Evolutionary conservation across 2,888 invertebrate species (phyloP).

Genomic region (Romanomermis culicivorax): DNA sequence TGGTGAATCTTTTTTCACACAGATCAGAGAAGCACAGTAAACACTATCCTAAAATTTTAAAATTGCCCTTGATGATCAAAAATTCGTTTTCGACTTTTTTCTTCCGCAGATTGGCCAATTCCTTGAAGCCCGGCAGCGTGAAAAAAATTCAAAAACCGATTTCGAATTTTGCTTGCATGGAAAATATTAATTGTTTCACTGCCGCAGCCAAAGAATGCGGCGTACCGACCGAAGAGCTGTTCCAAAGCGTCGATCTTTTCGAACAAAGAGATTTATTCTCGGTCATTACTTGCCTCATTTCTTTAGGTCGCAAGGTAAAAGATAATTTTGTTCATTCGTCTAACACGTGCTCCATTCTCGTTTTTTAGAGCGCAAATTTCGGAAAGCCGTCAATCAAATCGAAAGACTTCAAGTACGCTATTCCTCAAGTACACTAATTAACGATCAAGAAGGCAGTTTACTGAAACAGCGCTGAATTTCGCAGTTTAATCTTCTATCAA

Average conservation of each 20-base stretch:
- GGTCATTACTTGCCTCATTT: conserved; percentile 77
- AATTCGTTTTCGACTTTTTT: no score
- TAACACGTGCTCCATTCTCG: no score
- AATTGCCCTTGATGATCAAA: no score
- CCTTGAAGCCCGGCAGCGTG: conserved; percentile 57
- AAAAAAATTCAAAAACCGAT: conserved; percentile 74
- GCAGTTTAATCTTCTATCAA: no score
- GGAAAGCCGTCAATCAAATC: background rate
- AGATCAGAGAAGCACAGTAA: background rate
- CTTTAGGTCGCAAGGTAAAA: conserved; percentile 69
- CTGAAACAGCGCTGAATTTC: no score
- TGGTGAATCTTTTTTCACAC: no score
- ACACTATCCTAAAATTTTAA: background rate
- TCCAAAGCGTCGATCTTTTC: conserved; percentile 93
- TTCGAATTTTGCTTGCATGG: conserved; percentile 94
- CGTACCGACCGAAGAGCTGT: conserved; percentile 65
- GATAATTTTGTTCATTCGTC: no score
- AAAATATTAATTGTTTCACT: conserved; percentile 85
- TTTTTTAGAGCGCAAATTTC: no score
- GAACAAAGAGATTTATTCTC: conserved; percentile 85
- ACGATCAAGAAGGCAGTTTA: no score
- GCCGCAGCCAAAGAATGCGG: conserved; percentile 62
- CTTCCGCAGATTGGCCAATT: conserved; percentile 51
- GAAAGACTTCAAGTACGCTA: background rate
- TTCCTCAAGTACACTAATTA: background rate